Base-by-base conservation (phyloP, 2,888 invertebrate genomes). In the Parnassius glacialis region DNA sequence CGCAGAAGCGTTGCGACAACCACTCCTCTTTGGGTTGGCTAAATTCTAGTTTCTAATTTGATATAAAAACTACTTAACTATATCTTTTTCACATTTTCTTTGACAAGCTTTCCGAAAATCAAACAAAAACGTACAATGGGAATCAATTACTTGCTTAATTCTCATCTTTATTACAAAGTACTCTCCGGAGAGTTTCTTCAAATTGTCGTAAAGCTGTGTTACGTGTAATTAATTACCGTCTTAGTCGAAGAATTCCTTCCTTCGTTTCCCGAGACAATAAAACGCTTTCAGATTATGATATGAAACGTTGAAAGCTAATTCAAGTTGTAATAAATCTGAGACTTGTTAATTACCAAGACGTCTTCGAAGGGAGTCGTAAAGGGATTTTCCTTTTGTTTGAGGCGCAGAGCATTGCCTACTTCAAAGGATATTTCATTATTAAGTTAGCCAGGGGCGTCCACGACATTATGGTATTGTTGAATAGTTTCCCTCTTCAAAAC, bases 241-340 rank as follows among this genome's bases (percentile, higher is more conserved):
- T 68, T 67, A 67, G 68, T 69, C 68, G 64, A 69, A 73, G 71
- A 73, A 76, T 75, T 73, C 69, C 63, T 52, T 56, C 59, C 52
- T 61, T 72, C 71, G 67, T 73, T 34, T 77, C 76, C 66, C 65
- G 68, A 67, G 70, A 84, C 83, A 84, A 82, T 86, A 85, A 87
- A 88, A 86, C 81, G 81, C 78, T 85, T 85, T 83, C 73, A 74
- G 83, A 87, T 86, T 85, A 85, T 88, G 81, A 87, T 85, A 84
- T 86, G 84, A 85, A 87, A 85, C 76, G 84, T 74, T 84, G 83
- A 83, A 87, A 87, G 88, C 84, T 85, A 83, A 87, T 87, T 85
- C 79, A 76, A 81, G 75, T 80, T 78, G 78, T 83, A 83, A 87
- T 87, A 87, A 89, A 87, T 86, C 76, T 76, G 77, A 79, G 84